A percentile compares a stretch with the other conserved stretches of the same genome.
phyloP scores from a whole-genome alignment of 2,797 vertebrate species.

The Pseudochromis fuscus region DNA sequence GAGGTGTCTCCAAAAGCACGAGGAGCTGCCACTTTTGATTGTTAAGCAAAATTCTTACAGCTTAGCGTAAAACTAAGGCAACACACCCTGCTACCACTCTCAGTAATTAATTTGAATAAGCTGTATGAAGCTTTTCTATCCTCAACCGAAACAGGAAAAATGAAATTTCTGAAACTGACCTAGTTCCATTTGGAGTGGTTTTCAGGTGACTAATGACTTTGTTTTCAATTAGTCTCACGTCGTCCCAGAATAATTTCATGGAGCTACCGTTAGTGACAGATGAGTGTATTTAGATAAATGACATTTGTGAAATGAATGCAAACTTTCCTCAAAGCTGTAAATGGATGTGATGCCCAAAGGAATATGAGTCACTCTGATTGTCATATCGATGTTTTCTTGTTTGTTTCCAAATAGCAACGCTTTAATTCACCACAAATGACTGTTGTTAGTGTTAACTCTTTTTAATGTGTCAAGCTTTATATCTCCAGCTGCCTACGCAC shows the following conservation, averaged over 20 bases:
- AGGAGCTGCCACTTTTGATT: constrained; percentile 11
- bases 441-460: background rate
- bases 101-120: background rate
- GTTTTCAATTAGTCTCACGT: constrained; percentile 18
- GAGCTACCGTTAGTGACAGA: constrained; percentile 11
- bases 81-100: background rate
- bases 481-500: background rate
- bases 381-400: background rate
- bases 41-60: constrained; percentile 22
- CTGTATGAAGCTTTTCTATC: no score
- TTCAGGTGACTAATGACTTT: constrained; percentile 17
- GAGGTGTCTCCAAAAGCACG: constrained; percentile 26
- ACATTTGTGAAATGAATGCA: constrained; percentile 25
- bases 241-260: constrained; percentile 12
- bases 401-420: background rate
- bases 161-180: constrained; percentile 19
- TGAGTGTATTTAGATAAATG: constrained; percentile 30
- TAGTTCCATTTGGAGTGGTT: constrained; percentile 18
- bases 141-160: background rate
- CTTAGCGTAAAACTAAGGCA: background rate
- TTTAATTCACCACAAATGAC: background rate
- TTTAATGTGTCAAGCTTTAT: background rate
- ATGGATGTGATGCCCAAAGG: constrained; percentile 13
- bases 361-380: constrained; percentile 14
- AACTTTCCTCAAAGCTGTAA: constrained; percentile 13